Conservation (phyloP, 2,113 vertebrate species). For the Muntiacus muntjak region DNA sequence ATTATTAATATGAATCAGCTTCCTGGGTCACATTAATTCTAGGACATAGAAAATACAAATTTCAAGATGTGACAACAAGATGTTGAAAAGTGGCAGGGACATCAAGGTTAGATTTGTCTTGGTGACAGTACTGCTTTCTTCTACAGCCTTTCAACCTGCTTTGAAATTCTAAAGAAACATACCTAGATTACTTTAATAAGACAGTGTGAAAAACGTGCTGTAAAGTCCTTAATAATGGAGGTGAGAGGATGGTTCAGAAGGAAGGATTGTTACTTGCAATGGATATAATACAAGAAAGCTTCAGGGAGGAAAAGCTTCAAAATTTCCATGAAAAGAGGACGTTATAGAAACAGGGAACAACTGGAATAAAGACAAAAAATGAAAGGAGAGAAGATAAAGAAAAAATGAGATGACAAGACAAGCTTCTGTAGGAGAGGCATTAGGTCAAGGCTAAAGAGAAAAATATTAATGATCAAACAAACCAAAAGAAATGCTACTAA, state of each 20-base stretch:
- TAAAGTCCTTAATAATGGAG: neutral
- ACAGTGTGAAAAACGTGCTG: neutral
- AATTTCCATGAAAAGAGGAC: neutral
- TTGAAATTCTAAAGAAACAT: constrained; percentile 22
- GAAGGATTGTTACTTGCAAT: neutral
- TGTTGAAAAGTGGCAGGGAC: neutral
- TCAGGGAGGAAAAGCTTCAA: neutral
- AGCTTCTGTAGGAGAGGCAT: neutral
- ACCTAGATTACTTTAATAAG: neutral
- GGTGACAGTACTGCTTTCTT: neutral
- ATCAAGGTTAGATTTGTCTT: neutral
- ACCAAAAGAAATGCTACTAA: neutral
- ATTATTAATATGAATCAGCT: neutral
- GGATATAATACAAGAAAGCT: neutral
- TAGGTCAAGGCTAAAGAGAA: neutral
- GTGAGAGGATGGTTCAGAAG: neutral
- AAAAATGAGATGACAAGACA: neutral
- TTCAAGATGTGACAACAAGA: neutral
- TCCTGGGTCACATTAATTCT: neutral
- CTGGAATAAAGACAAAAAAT: neutral
- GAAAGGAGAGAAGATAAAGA: neutral
- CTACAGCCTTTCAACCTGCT: neutral
- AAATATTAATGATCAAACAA: neutral
- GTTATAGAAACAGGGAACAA: neutral
- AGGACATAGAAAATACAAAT: neutral